These are phyloP conservation scores for Meliscaeva auricollis DNA, from an alignment of 2,888 invertebrate genomes.

Conservation along the genomic window DNA sequence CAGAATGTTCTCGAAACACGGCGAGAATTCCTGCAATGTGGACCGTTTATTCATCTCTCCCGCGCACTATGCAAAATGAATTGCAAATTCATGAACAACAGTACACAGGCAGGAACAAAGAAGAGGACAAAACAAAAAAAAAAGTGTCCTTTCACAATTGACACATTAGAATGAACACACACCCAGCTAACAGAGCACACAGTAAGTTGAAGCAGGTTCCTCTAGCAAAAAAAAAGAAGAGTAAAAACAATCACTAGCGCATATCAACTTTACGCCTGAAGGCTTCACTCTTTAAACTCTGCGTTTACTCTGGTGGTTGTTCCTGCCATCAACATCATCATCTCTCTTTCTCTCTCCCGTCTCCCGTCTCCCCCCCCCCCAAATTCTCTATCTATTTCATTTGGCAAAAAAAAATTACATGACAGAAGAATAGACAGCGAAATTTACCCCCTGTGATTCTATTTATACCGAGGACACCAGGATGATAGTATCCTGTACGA, in stretches of 20 bases:
- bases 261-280: slow-evolving; percentile 70
- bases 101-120: not conserved
- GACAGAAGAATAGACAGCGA: slow-evolving; percentile 68
- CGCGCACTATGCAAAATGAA: slow-evolving; percentile 34
- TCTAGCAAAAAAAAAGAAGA: slow-evolving; percentile 15
- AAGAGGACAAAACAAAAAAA: not conserved
- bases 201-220: not conserved
- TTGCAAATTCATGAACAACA: slow-evolving; percentile 57
- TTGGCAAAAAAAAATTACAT: slow-evolving; percentile 62
- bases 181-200: not conserved
- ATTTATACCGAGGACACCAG: slow-evolving; percentile 39
- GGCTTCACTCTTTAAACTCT: slow-evolving; percentile 63
- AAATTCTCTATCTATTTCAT: too few species aligned
- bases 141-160: slow-evolving; percentile 59
- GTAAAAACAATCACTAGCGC: slow-evolving; percentile 58
- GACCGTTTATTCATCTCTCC: slow-evolving; percentile 44
- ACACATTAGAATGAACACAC: slow-evolving; percentile 61
- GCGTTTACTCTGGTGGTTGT: slow-evolving; percentile 44
- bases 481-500: slow-evolving; percentile 68
- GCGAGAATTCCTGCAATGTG: slow-evolving; percentile 45
- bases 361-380: not conserved
- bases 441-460: slow-evolving; percentile 68
- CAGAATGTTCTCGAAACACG: slow-evolving; percentile 4
- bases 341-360: not conserved
- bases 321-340: slow-evolving; percentile 22